Base-by-base conservation (phyloP, 2,113 vertebrate genomes). In the Myxocyprinus asiaticus region DNA sequence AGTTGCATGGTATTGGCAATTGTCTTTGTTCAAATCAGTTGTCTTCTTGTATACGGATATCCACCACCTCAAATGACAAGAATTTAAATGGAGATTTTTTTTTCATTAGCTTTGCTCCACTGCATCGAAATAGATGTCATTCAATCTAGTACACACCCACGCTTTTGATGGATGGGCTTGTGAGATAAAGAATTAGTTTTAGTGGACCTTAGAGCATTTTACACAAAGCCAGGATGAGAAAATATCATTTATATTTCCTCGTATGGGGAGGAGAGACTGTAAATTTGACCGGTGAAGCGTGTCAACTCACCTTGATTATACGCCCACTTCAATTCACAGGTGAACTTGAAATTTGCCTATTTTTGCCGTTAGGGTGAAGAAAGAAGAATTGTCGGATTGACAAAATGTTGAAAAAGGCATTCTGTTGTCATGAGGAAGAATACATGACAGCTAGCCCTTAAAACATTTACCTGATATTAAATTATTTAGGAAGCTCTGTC, bases 401-500 rank as follows among this genome's bases (percentile, higher is more conserved):
- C 83, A 66, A 82, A 86, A 68, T 63, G 76, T 83, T 84, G 73
- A 87, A 83, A 63, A 45, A 14, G 53, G 53, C 15, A 72, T 50
- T 53, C 53, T 67, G 74, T 67, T 81, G 67, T 80, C 65, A 56
- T 58, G 76, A 63, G 70, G 67, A 50, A 61, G 72, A 63, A 80
- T 79, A 81, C 72, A 81, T 83, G 85, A 82, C 83, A 80, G 81
- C 3, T 42, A 50, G 58, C 78, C 70, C 65, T 78, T 79, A 77
- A 81, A 78, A 77, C 76, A 9, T 84, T 88, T 84, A 84, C 76
- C 84, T 84, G 62, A 83, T 80, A 69, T 76, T 83, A 71, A 86
- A 86, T 88, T 84, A 85, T 88, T 84, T 63, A 85, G 58, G 73
- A 64, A 48, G 59, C 59, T 42, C 47, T 77, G 76, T 74, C 75